Conservation (phyloP, 2,797 vertebrate species). For the Phoebastria nigripes region DNA sequence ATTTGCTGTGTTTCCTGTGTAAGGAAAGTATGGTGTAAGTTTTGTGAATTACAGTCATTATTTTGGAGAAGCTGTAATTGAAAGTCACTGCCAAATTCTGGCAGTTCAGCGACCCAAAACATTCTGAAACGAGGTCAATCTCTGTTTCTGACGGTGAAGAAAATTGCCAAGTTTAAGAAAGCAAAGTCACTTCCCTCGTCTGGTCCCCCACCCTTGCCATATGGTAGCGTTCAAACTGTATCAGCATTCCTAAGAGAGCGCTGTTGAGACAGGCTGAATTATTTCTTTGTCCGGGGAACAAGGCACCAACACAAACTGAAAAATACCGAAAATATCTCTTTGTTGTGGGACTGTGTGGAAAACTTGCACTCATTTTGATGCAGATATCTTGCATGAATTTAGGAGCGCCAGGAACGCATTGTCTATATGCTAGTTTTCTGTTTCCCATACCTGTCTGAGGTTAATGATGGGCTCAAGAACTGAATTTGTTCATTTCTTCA, state of each 20-base stretch:
- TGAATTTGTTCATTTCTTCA: not conserved
- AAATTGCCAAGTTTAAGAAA: slow-evolving; percentile 31
- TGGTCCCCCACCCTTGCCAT: not conserved
- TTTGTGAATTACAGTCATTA: not conserved
- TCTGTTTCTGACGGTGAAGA: not conserved
- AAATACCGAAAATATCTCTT: not conserved
- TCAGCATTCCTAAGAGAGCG: slow-evolving; percentile 26
- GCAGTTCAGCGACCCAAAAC: not conserved
- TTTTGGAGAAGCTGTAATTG: not conserved
- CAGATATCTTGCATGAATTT: not conserved
- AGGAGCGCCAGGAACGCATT: not conserved
- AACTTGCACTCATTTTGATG: not conserved
- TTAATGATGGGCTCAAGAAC: not conserved
- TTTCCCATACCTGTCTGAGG: not conserved
- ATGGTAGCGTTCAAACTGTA: not conserved
- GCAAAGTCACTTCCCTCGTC: not conserved
- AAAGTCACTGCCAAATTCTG: slow-evolving; percentile 4
- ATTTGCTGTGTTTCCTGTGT: not conserved
- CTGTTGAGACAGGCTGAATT: not conserved
- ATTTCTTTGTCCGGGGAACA: slow-evolving; percentile 23
- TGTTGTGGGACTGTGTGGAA: not conserved
- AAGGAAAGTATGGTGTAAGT: not conserved
- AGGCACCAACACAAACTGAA: slow-evolving; percentile 1
- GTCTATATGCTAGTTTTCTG: not conserved
- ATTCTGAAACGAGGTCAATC: not conserved